phyloP scores from a whole-genome alignment of 2,113 vertebrate genomes.

The Martes martes region DNA sequence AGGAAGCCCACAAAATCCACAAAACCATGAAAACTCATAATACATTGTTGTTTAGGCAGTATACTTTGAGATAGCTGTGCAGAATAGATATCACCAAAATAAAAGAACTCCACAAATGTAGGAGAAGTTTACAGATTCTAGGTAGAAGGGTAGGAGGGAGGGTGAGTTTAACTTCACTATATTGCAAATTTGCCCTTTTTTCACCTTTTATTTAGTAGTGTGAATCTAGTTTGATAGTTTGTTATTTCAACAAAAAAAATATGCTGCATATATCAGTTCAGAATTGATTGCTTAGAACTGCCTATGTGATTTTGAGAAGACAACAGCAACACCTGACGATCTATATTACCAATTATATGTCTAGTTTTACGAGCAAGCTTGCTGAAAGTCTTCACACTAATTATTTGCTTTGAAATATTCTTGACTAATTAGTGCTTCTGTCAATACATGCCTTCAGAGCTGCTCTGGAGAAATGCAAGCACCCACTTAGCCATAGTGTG shows the following conservation, averaged over 20 bases:
- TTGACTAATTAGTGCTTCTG: slow-evolving; percentile 55
- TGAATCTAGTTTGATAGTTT: background rate
- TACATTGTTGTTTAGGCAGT: background rate
- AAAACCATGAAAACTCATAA: background rate
- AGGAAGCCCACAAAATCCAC: background rate
- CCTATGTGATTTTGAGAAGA: slow-evolving; percentile 19
- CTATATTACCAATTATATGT: background rate
- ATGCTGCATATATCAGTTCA: background rate
- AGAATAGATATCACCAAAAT: background rate
- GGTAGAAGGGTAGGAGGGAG: background rate
- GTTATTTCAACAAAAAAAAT: slow-evolving; percentile 52
- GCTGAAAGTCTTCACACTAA: background rate
- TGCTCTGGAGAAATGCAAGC: background rate
- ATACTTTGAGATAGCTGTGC: background rate
- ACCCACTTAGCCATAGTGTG: background rate
- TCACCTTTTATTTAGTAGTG: background rate
- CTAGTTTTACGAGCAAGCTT: background rate
- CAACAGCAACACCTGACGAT: background rate
- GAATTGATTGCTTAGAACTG: slow-evolving; percentile 29
- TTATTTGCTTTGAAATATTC: slow-evolving; percentile 61
- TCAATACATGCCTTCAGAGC: slow-evolving; percentile 41
- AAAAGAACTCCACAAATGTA: background rate
- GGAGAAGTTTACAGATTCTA: background rate
- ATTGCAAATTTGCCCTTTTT: background rate
- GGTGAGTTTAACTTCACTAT: background rate